Conservation (phyloP, 1,140 invertebrate genomes). For the Marisa cornuarietis region DNA sequence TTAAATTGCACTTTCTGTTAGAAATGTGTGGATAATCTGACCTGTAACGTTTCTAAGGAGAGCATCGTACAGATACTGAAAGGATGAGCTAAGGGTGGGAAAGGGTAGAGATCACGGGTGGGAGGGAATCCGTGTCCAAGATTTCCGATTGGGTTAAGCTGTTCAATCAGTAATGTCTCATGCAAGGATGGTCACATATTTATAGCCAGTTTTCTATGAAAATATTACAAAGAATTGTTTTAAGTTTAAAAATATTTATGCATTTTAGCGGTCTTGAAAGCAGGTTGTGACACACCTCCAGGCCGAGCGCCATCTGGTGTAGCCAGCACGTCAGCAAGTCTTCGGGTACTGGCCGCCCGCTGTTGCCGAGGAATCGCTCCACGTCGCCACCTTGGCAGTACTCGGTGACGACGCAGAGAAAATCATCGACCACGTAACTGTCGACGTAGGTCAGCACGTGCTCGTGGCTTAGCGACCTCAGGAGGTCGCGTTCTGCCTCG, state of each 20-base stretch:
- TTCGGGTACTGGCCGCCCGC: constrained; percentile 5
- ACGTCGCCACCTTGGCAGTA: constrained; percentile 21
- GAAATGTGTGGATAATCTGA: too few species aligned
- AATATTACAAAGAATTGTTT: too few species aligned
- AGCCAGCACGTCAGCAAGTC: constrained; percentile 19
- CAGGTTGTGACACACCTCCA: constrained; percentile 12
- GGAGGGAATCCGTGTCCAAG: too few species aligned
- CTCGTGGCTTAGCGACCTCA: constrained; percentile 11
- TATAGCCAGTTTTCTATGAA: too few species aligned
- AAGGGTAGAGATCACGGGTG: not conserved
- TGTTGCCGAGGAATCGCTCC: constrained; percentile 4
- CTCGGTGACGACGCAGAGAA: constrained; percentile 19
- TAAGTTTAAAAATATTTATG: too few species aligned
- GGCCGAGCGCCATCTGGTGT: constrained; percentile 14
- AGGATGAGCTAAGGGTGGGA: not conserved
- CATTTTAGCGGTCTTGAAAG: too few species aligned
- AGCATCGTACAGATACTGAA: not conserved
- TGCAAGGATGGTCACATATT: too few species aligned
- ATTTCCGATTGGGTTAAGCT: too few species aligned
- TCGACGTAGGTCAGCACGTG: constrained; percentile 15
- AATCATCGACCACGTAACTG: not conserved
- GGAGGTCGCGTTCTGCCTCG: constrained; percentile 7
- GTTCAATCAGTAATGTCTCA: too few species aligned
- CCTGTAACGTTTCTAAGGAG: too few species aligned
- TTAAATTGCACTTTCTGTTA: too few species aligned